Conservation (phyloP, 2,797 vertebrate genomes). For the Pyrocephalus nanus region DNA sequence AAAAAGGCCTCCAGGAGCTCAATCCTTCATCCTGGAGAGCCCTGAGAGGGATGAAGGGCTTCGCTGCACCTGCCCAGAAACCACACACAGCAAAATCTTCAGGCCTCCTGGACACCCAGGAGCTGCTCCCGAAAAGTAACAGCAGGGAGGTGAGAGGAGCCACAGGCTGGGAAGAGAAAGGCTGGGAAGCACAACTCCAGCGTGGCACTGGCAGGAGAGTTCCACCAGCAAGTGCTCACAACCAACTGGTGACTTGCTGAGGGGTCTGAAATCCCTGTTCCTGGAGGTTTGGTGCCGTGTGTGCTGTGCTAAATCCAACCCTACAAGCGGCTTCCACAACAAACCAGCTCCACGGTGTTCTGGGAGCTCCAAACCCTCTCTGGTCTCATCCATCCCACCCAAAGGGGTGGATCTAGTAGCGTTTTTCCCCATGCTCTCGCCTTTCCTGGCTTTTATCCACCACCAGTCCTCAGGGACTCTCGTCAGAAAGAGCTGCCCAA, state of each 20-base stretch:
- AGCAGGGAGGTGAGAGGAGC: not conserved
- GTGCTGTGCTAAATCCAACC: not conserved
- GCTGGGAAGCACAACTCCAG: not conserved
- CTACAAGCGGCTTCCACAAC: not conserved
- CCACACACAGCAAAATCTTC: not conserved
- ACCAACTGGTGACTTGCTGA: not conserved
- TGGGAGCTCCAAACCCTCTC: not conserved
- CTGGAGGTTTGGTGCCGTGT: not conserved
- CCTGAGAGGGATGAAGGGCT: not conserved
- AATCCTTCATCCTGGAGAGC: not conserved
- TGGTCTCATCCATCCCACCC: not conserved
- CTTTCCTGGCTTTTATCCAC: not conserved
- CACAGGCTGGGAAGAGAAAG: not conserved
- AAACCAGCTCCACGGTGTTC: not conserved
- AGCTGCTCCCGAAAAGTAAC: not conserved
- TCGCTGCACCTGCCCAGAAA: not conserved
- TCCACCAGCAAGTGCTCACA: accelerated
- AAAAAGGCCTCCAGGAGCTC: not conserved
- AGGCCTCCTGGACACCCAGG: not conserved
- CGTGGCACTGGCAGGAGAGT: too few species aligned
- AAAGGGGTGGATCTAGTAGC: not conserved
- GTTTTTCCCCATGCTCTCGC: not conserved
- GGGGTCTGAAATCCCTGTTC: not conserved
- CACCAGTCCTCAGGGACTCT: not conserved
- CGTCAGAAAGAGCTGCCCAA: not conserved